Evolutionary conservation across 2,888 invertebrate genomes (phyloP).

Genomic region (Luffia ferchaultella): DNA sequence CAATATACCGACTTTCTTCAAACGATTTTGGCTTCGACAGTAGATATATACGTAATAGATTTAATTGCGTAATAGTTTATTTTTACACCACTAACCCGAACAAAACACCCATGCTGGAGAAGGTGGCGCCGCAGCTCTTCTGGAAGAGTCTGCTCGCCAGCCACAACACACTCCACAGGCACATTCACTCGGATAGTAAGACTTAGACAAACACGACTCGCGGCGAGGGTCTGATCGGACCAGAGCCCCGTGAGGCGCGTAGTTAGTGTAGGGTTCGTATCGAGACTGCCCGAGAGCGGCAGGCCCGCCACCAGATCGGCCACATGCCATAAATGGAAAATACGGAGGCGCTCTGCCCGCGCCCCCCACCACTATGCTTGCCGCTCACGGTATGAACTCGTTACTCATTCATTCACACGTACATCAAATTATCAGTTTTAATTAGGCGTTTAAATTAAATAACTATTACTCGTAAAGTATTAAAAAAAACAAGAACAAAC

Average conservation of each 20-base stretch:
- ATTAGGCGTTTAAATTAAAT: too few relatives aligned
- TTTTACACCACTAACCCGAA: background rate
- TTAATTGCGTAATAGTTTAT: too few relatives aligned
- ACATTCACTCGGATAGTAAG: background rate
- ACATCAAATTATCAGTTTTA: too few relatives aligned
- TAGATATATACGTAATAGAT: too few relatives aligned
- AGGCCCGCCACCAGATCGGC: background rate
- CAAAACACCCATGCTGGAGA: background rate
- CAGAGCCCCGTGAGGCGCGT: background rate
- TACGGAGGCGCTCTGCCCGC: slow-evolving; percentile 1
- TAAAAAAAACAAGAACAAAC: too few relatives aligned
- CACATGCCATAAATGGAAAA: slow-evolving; percentile 2
- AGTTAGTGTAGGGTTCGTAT: background rate
- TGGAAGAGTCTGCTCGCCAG: background rate
- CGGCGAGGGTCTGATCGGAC: background rate
- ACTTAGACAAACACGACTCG: background rate
- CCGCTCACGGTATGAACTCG: background rate
- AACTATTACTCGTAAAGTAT: too few relatives aligned
- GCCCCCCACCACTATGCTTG: background rate
- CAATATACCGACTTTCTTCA: too few relatives aligned
- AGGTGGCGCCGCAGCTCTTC: background rate
- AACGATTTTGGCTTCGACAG: too few relatives aligned
- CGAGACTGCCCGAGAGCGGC: background rate
- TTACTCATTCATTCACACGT: background rate
- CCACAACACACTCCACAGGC: background rate